Conservation (phyloP, 2,113 vertebrate species). For the Dasyornis broadbenti region DNA sequence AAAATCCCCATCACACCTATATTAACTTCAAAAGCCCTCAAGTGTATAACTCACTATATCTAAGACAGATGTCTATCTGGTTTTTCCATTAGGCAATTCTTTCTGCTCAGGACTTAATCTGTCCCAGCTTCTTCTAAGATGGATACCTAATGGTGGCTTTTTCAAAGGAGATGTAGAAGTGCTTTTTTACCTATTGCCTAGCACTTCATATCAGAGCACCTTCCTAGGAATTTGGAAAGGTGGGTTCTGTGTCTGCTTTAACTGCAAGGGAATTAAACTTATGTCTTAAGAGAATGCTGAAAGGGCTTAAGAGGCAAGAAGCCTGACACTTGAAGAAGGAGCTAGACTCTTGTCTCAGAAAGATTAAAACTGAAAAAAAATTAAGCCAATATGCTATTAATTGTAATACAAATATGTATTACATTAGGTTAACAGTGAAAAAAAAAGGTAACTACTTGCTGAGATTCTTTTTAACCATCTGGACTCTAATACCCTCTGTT, state of each 20-base stretch:
- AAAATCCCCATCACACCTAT: background rate
- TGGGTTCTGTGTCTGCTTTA: background rate
- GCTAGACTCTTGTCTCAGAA: background rate
- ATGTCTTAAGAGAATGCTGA: background rate
- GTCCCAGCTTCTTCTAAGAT: background rate
- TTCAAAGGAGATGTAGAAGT: background rate
- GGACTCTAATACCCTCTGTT: background rate
- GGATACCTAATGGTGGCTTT: background rate
- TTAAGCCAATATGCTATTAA: background rate
- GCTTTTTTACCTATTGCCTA: background rate
- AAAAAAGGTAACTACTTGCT: background rate
- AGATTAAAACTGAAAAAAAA: background rate
- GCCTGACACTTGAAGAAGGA: background rate
- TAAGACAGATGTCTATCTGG: background rate
- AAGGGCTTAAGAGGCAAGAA: background rate
- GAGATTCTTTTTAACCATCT: background rate
- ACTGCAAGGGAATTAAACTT: background rate
- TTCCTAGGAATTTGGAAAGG: background rate
- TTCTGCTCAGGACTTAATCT: background rate
- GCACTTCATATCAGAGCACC: background rate
- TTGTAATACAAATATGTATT: background rate
- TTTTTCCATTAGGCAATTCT: background rate
- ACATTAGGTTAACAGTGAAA: background rate
- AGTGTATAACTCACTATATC: accelerated
- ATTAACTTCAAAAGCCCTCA: background rate